phyloP scores from a whole-genome alignment of 2,113 vertebrate genomes.

The Elachura formosa region DNA sequence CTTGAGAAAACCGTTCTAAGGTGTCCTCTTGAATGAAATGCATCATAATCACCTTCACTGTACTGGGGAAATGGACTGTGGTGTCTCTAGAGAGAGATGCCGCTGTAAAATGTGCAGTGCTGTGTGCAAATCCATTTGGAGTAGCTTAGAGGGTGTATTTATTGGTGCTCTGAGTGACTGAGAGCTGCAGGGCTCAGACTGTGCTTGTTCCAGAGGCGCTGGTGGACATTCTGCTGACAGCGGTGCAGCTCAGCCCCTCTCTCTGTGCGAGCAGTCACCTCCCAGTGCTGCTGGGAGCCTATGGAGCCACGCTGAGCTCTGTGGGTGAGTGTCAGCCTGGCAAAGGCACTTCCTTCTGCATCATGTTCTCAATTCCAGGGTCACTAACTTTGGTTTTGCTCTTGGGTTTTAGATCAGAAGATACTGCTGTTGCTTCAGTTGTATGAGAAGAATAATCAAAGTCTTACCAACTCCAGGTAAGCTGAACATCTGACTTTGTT shows the following conservation, averaged over 20 bases:
- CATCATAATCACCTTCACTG: background rate
- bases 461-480: slow-evolving; percentile 81
- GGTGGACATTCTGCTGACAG: slow-evolving; percentile 77
- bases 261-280: slow-evolving; percentile 86
- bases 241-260: slow-evolving; percentile 79
- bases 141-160: background rate
- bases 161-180: background rate
- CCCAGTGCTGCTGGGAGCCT: slow-evolving; percentile 86
- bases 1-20: background rate
- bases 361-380: background rate
- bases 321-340: slow-evolving; percentile 72
- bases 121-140: background rate
- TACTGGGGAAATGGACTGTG: background rate
- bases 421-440: slow-evolving; percentile 84
- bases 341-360: background rate
- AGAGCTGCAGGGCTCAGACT: background rate
- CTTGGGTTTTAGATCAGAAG: slow-evolving; percentile 83
- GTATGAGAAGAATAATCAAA: slow-evolving; percentile 85
- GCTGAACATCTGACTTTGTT: background rate
- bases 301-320: slow-evolving; percentile 82
- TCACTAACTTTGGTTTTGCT: background rate
- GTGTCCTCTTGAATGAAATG: background rate
- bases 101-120: background rate
- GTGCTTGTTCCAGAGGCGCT: slow-evolving; percentile 75
- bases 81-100: background rate